Base-by-base conservation (phyloP, 2,888 invertebrate species). In the Brachypterus glaber region DNA sequence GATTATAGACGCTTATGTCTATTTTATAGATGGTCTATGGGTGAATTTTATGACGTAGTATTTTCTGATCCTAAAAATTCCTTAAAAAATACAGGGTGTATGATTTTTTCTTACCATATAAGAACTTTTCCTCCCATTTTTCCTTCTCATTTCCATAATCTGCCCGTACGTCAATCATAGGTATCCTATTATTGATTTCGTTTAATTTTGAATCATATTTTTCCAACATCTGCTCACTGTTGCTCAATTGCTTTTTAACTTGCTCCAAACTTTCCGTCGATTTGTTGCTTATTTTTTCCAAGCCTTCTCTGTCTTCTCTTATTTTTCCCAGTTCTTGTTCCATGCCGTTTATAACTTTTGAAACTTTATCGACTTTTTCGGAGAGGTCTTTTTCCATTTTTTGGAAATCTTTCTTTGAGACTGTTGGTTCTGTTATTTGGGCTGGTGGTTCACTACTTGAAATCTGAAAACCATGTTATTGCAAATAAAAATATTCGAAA, bases 141-240 rank as follows among this genome's bases (percentile, higher is more conserved):
- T 52, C 52, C 30, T 55, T 54, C 14, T 45, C 41, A 31, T 52
- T n/a, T n/a, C n/a, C n/a, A n/a, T n/a, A n/a, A n/a, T n/a, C n/a
- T n/a, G n/a, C n/a, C n/a, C n/a, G n/a, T n/a, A n/a, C n/a, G n/a
- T n/a, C n/a, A n/a, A n/a, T n/a, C n/a, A 52, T 50, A 4, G 55
- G 43, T 21, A 13, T 9, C 12, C 11, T 4, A 27, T 11, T 5
- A 4, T 9, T 51, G 32, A 60, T 54, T 40, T 57, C 52, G 33
- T 62, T 63, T 29, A 77, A 55, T 48, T 74, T 74, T 35, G 67
- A 59, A 49, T 76, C 74, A 49, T 73, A 76, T 48, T 71, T 74
- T 44, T 66, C 71, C 21, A 77, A 59, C 2, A 76, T 58, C 41
- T 71, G 68, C 57, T 76, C 74, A 1, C 73, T 72, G 7, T 71